Base-by-base conservation (phyloP, 2,797 vertebrate species). In the Zalophus californianus region DNA sequence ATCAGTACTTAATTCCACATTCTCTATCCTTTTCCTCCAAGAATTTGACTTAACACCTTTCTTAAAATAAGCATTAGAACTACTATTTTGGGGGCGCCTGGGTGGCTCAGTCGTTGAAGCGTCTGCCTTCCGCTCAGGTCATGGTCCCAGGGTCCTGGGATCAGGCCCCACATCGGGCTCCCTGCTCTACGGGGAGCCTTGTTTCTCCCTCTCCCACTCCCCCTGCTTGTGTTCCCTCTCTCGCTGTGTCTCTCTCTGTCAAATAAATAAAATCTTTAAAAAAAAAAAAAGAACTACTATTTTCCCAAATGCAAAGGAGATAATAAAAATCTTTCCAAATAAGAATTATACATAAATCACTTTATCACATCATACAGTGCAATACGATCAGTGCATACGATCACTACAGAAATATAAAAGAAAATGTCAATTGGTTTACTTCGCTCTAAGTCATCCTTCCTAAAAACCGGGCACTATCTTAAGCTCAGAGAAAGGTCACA, bases 331-430 rank as follows among this genome's bases (percentile, higher is more conserved):
- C 2, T 73, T 92, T 66, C 75, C n/a, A 11, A 82, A 80, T 92
- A 50, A 88, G 77, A 93, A 84, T 91, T 87, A 82, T 64, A 91
- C 66, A 48, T 58, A 35, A 85, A 78, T 78, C 38, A 86, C 52
- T 8, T 64, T 23, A 32, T 75, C 29, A 78, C 66, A 32, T 62
- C 86, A 44, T 80, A 87, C 32, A 11, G 58, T 80, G n/a, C 25
- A 77, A 70, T 41, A 29, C 0, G 68, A 75, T 64, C 32, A 11
- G 58, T 80, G n/a, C 25, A 77, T 41, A 29, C 0, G 68, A 75
- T 64, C 52, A 9, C 38, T 72, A 66, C 73, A 73, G 94, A 94
- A 68, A 56, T 70, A 32, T 1, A 70, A 84, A 73, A 72, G 52
- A 73, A 68, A 80, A 86, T 77, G 35, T 80, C 48, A 25, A 2